A percentile compares a stretch with the other conserved stretches of the same genome.
Evolutionary conservation across 2,113 vertebrate species (phyloP).

Genomic region (Melanocharis versteri): DNA sequence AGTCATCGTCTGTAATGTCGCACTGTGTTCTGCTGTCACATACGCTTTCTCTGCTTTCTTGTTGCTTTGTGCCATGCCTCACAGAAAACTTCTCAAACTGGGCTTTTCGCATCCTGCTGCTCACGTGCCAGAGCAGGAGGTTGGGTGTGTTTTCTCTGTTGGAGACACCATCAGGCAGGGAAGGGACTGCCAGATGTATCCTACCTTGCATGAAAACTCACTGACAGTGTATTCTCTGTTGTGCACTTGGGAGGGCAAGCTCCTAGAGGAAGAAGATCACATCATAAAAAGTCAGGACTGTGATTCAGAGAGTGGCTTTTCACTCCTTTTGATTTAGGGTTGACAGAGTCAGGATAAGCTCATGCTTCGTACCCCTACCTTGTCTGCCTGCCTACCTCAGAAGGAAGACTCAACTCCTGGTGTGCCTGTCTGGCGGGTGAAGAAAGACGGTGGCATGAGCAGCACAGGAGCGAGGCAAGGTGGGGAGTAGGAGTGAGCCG

Average conservation of each 20-base stretch:
- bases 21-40: neutral
- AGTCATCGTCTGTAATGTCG: neutral
- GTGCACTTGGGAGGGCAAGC: neutral
- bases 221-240: rapidly evolving
- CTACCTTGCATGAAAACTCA: rapidly evolving
- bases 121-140: rapidly evolving
- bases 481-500: neutral
- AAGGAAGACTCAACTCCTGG: neutral
- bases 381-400: neutral
- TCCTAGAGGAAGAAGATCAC: neutral
- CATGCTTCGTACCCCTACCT: rapidly evolving
- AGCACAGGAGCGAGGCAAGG: neutral
- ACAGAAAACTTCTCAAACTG: neutral
- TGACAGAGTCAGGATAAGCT: neutral
- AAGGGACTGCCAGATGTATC: neutral
- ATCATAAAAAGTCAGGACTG: neutral
- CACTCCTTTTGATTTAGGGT: neutral
- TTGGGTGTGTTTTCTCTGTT: neutral
- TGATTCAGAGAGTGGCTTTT: neutral
- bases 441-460: too few relatives aligned
- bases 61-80: neutral
- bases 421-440: neutral
- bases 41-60: neutral
- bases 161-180: neutral
- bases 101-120: neutral